Conservation (phyloP, 2,888 invertebrate genomes). For the Dolichomitus sp. region DNA sequence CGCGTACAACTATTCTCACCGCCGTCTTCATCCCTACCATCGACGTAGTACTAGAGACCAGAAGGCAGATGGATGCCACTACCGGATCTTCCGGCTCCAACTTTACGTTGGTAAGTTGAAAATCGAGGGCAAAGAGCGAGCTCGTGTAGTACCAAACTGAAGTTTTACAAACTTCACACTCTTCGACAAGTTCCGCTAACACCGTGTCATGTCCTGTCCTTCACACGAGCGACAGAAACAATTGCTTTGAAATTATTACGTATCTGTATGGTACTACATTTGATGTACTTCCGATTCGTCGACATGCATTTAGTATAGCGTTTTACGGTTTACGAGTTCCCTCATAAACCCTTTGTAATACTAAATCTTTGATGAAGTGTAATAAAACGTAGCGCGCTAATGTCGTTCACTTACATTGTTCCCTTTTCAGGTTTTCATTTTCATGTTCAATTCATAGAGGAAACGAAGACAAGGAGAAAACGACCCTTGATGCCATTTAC, state of each 20-base stretch:
- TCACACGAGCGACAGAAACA: constrained; percentile 23
- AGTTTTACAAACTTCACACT: constrained; percentile 28
- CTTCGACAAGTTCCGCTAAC: constrained; percentile 22
- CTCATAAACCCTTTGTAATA: background rate
- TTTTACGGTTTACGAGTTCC: background rate
- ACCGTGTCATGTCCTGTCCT: background rate
- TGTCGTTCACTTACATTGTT: background rate
- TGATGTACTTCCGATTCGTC: constrained; percentile 11
- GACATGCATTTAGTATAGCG: background rate
- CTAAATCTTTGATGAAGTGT: background rate
- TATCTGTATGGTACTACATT: constrained; percentile 2
- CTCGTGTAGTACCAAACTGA: constrained; percentile 7
- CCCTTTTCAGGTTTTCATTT: background rate
- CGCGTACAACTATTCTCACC: constrained; percentile 17
- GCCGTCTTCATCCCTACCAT: background rate
- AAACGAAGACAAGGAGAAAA: background rate
- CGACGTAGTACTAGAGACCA: background rate
- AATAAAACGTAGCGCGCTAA: background rate
- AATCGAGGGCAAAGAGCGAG: constrained; percentile 34
- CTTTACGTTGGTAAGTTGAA: constrained; percentile 24
- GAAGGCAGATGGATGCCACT: constrained; percentile 18
- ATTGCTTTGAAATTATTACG: constrained; percentile 26
- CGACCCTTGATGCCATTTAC: background rate
- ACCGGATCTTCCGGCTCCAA: constrained; percentile 29
- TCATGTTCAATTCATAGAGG: background rate